Percentiles rank a stretch among this genome's conserved stretches.
phyloP scores from a whole-genome alignment of 2,113 vertebrate genomes.

The Upupa epops region DNA sequence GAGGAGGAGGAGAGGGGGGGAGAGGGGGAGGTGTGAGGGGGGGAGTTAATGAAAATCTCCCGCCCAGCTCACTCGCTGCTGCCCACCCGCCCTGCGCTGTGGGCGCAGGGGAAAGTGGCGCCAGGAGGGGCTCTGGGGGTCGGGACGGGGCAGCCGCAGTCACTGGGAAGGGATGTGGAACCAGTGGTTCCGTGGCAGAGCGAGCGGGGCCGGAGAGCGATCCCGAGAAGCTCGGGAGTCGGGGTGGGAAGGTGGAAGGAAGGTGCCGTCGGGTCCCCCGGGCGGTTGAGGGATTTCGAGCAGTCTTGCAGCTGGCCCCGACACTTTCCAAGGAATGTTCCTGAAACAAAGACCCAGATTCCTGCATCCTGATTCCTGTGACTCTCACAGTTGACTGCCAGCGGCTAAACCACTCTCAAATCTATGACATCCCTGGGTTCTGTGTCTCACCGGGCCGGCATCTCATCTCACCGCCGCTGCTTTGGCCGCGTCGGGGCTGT shows the following conservation, averaged over 20 bases:
- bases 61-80: not conserved
- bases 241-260: not conserved
- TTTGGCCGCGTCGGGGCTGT: not conserved
- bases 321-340: slow-evolving; percentile 51
- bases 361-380: slow-evolving; percentile 36
- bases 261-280: not conserved
- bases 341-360: slow-evolving; percentile 60
- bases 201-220: too few species aligned
- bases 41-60: not conserved
- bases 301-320: not conserved
- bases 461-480: not conserved
- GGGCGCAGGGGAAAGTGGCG: not conserved
- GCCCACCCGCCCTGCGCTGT: not conserved
- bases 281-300: not conserved
- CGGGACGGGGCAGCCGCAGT: not conserved
- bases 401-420: not conserved
- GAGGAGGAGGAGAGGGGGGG: not conserved
- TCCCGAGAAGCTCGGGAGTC: too few species aligned
- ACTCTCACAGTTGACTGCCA: not conserved
- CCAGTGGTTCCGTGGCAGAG: not conserved
- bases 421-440: not conserved
- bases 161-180: not conserved
- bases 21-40: too few species aligned
- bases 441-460: not conserved
- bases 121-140: not conserved